These are phyloP conservation scores for Nannospalax galili DNA, from an alignment of 2,113 vertebrate species.

Conservation along the genomic window DNA sequence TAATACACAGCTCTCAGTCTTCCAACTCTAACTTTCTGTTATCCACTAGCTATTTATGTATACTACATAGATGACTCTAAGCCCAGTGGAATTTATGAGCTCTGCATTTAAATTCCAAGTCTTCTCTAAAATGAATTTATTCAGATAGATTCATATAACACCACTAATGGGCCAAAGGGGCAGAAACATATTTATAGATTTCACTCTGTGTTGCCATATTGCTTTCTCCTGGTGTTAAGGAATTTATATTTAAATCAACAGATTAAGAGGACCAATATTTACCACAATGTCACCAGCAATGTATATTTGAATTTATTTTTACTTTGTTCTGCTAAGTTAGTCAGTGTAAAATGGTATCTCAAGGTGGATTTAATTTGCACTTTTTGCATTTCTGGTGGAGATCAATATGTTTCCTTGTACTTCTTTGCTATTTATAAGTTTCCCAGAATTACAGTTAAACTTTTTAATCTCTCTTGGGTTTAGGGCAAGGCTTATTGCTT, in stretches of 20 bases:
- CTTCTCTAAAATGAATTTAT: conserved; percentile 46
- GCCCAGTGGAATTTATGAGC: background rate
- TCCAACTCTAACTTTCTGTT: background rate
- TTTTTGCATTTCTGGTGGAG: conserved; percentile 55
- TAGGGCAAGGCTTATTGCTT: background rate
- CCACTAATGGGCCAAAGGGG: background rate
- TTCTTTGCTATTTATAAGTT: conserved; percentile 59
- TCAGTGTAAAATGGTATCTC: conserved; percentile 64
- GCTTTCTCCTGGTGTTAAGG: background rate
- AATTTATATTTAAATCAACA: conserved; percentile 61
- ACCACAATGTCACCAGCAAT: conserved; percentile 51
- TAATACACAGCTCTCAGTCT: background rate
- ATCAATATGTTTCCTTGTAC: conserved; percentile 59
- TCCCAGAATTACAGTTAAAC: conserved; percentile 42
- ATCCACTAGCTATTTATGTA: background rate
- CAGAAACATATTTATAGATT: background rate
- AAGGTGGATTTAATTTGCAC: conserved; percentile 68
- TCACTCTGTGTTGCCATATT: background rate
- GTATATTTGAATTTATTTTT: conserved; percentile 67
- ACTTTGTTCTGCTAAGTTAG: conserved; percentile 72
- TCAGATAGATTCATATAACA: background rate
- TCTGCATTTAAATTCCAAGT: conserved; percentile 31
- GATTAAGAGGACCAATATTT: conserved; percentile 23
- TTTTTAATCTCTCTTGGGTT: conserved; percentile 28
- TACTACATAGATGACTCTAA: background rate